These are phyloP conservation scores for Drosophila trapezifrons DNA, from an alignment of 1,140 invertebrate species.

Conservation along the genomic window DNA sequence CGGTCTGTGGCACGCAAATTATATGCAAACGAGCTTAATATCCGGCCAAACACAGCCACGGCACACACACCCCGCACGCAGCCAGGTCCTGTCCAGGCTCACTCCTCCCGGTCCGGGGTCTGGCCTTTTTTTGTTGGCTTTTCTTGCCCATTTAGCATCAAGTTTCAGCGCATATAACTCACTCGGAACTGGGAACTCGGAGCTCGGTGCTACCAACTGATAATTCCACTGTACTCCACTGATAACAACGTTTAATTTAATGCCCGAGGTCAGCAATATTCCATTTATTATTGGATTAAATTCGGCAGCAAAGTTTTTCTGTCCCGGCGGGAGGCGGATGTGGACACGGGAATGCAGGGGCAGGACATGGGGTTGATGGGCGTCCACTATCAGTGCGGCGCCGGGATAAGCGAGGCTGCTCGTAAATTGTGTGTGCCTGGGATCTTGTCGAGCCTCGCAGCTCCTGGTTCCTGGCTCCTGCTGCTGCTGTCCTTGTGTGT, in stretches of 20 bases:
- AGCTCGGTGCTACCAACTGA: constrained; percentile 39
- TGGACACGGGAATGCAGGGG: not conserved
- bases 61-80: constrained; percentile 7
- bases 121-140: constrained; percentile 6
- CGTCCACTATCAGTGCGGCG: constrained; percentile 5
- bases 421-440: constrained; percentile 55
- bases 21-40: constrained; percentile 82
- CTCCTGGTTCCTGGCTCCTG: not conserved
- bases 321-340: not conserved
- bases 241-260: constrained; percentile 85
- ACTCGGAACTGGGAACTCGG: constrained; percentile 3
- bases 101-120: too few relatives aligned
- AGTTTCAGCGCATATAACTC: constrained; percentile 67
- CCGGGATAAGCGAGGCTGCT: constrained; percentile 29
- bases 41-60: constrained; percentile 73
- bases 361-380: too few relatives aligned
- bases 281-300: constrained; percentile 85
- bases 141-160: constrained; percentile 49
- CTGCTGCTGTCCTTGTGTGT: constrained; percentile 10
- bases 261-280: constrained; percentile 85
- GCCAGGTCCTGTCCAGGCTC: not conserved
- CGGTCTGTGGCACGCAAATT: constrained; percentile 78
- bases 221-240: constrained; percentile 84
- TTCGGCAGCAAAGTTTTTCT: constrained; percentile 80
- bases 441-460: constrained; percentile 47